These are phyloP conservation scores for Drosophila rhopaloa DNA, from an alignment of 1,140 invertebrate genomes.

Conservation along the genomic window DNA sequence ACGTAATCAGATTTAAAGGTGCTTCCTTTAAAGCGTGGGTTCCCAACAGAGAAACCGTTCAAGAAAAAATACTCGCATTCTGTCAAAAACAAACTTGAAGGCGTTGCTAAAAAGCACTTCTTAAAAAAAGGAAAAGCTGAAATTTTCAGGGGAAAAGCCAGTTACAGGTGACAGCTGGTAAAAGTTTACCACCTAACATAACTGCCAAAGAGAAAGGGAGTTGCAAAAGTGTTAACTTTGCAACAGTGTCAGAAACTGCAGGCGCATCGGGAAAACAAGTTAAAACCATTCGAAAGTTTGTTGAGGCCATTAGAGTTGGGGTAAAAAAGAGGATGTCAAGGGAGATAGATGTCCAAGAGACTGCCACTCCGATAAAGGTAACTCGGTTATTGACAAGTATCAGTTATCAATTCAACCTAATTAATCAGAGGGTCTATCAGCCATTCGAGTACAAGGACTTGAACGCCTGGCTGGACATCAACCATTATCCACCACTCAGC, in stretches of 20 bases:
- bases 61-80: not conserved
- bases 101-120: not conserved
- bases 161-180: constrained; percentile 33
- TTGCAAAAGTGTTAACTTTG: constrained; percentile 27
- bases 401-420: constrained; percentile 22
- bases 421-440: constrained; percentile 11
- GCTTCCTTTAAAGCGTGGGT: too few relatives aligned
- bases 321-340: not conserved
- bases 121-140: not conserved
- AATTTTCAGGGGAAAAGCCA: not conserved
- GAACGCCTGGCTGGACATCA: constrained; percentile 4
- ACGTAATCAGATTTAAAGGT: too few relatives aligned
- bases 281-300: constrained; percentile 39
- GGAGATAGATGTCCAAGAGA: not conserved
- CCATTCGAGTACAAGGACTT: constrained; percentile 4
- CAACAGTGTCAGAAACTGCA: constrained; percentile 53
- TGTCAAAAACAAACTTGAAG: not conserved
- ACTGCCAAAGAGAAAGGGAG: constrained; percentile 4
- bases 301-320: not conserved
- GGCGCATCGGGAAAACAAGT: constrained; percentile 23
- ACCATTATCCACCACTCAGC: not conserved
- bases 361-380: not conserved
- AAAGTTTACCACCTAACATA: constrained; percentile 30
- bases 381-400: constrained; percentile 7
- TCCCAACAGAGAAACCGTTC: too few relatives aligned